Evolutionary conservation across 2,797 vertebrate genomes (phyloP), one percentile per base, ranked within the genome.

Genomic region (Oryzias sinensis): DNA sequence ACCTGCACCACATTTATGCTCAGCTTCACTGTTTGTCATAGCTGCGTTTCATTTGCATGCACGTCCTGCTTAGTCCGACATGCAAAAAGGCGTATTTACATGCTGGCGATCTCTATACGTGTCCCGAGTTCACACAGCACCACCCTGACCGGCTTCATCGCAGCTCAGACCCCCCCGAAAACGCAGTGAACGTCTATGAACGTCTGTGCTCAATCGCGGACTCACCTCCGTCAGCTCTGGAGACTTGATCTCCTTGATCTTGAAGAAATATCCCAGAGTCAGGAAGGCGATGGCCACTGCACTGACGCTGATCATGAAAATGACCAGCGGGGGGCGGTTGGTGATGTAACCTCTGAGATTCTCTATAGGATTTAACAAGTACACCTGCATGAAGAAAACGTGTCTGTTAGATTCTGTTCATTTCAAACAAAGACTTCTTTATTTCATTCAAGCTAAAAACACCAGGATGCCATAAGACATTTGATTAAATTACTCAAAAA

Each of bases 231-330:
- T 92, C 92, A 98, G 91, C 85, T 96, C 97, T 1, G 97, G 96
- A 55, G 97, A 96, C 84, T 97, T 98, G 77, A 99, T 99, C 90
- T 99, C 96, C 84, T 98, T 99, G 81, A 99, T 99, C 79, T 99
- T 99, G 85, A 99, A 99, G 93, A 99, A 99, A 70, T 99, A 99
- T 4, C 97, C 97, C 56, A 99, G 91, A 18, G 97, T 98, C 52
- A 99, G 93, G 83, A 99, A 99, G 76, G 96, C 95, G 40, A 99
- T 99, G 68, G 97, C 97, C 92, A 98, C 93, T n/a, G 96, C 93
- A 2, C 97, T 98, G 50, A 98, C 96, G 1, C 95, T 99, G 93
- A 99, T 93, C 97, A 99, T 99, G 42, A 99, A 98, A 62, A 99
- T 95, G 90, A 99, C 97, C 80, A 99, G 91, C 0, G 97, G 97